Evolutionary conservation across 2,113 vertebrate genomes (phyloP).

Genomic region (Mixornis gularis): DNA sequence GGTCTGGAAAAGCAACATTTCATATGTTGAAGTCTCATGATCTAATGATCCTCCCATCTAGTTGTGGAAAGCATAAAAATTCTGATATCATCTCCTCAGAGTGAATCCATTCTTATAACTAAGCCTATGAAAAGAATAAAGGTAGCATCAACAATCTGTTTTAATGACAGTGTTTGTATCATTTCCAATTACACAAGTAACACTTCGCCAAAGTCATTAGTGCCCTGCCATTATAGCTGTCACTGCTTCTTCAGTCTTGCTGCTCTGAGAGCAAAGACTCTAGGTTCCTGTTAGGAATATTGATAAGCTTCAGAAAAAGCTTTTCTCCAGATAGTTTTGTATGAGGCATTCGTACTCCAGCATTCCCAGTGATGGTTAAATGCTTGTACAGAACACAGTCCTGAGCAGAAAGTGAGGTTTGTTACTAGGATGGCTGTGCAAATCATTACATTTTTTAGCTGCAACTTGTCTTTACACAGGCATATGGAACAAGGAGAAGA

Average conservation of each 20-base stretch:
- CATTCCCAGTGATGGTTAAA: not conserved
- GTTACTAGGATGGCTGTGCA: not conserved
- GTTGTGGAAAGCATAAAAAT: not conserved
- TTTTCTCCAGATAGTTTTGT: not conserved
- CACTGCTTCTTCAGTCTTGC: not conserved
- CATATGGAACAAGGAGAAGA: not conserved
- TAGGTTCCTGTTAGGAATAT: not conserved
- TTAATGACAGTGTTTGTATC: not conserved
- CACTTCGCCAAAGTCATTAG: conserved; percentile 7
- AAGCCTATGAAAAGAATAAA: conserved; percentile 12
- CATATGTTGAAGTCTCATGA: not conserved
- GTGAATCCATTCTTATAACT: not conserved
- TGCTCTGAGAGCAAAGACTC: not conserved
- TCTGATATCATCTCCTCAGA: not conserved
- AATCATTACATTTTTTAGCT: not conserved
- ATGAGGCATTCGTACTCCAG: not conserved
- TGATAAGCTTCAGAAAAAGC: not conserved
- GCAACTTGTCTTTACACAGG: not conserved
- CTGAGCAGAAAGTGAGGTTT: not conserved
- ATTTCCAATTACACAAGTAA: not conserved
- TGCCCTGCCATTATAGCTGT: not conserved
- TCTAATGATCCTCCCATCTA: not conserved
- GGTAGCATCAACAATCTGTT: conserved; percentile 1
- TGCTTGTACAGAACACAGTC: not conserved
- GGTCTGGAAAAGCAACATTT: not conserved